Percentiles rank a stretch among this genome's conserved stretches.
These are phyloP conservation scores for Eupithecia vulgata DNA, from an alignment of 2,888 invertebrate species.

Conservation along the genomic window DNA sequence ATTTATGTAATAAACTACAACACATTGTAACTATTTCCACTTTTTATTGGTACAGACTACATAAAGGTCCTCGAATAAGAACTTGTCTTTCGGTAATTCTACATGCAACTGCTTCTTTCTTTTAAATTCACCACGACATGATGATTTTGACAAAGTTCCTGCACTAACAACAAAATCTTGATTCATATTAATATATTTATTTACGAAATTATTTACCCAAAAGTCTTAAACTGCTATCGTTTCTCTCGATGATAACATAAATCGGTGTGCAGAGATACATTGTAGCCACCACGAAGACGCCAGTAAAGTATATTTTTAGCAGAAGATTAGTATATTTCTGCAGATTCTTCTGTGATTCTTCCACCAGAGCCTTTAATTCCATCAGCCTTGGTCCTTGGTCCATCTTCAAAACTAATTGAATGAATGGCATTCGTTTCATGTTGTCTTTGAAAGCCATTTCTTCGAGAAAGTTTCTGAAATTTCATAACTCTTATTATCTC, in stretches of 20 bases:
- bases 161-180: not conserved
- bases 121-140: not conserved
- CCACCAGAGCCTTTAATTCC: slow-evolving; percentile 62
- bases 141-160: not conserved
- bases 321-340: slow-evolving; percentile 60
- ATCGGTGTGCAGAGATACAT: slow-evolving; percentile 69
- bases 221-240: slow-evolving; percentile 63
- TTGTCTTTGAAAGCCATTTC: slow-evolving; percentile 68
- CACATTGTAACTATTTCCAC: too few species aligned
- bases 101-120: too few species aligned
- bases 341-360: slow-evolving; percentile 59
- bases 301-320: slow-evolving; percentile 61
- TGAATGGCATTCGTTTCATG: slow-evolving; percentile 66
- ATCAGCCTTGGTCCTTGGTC: slow-evolving; percentile 49
- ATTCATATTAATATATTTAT: too few species aligned
- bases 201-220: slow-evolving; percentile 58
- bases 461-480: slow-evolving; percentile 52
- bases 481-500: not conserved
- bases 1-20: too few species aligned
- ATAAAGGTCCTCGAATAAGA: not conserved
- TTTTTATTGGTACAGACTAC: not conserved
- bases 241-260: slow-evolving; percentile 60
- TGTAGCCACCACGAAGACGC: slow-evolving; percentile 60
- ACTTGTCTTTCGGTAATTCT: too few species aligned
- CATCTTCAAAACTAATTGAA: slow-evolving; percentile 51